Percentiles rank a stretch among this genome's conserved stretches.
Evolutionary conservation across 2,888 invertebrate species (phyloP).

Genomic region (Monopis laevigella): DNA sequence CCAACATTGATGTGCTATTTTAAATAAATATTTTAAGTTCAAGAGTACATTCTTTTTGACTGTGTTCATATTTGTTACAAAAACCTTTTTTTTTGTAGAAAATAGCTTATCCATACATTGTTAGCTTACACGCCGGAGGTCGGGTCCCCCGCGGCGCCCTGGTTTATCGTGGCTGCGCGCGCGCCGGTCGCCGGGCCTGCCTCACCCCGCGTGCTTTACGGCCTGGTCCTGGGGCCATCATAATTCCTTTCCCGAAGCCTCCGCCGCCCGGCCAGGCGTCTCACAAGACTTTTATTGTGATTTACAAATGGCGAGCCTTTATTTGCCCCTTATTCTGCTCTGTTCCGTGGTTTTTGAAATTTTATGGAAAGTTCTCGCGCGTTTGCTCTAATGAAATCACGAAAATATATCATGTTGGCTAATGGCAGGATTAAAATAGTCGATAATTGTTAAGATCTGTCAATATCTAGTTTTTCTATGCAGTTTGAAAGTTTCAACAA

Average conservation of each 20-base stretch:
- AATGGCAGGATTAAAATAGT: too few relatives aligned
- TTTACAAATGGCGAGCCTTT: conserved; percentile 46
- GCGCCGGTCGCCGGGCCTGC: conserved; percentile 19
- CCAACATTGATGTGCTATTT: too few relatives aligned
- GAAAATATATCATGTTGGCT: too few relatives aligned
- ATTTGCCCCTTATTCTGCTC: conserved; percentile 21
- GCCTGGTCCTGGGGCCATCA: conserved; percentile 36
- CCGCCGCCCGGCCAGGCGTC: conserved; percentile 44
- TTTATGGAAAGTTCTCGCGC: background rate
- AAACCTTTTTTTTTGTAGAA: too few relatives aligned
- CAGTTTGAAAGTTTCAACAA: too few relatives aligned
- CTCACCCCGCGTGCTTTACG: conserved; percentile 31
- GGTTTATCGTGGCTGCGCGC: conserved; percentile 63
- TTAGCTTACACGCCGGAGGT: conserved; percentile 45
- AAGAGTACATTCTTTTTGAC: too few relatives aligned
- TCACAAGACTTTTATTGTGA: conserved; percentile 60
- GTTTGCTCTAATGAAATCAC: too few relatives aligned
- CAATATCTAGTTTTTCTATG: too few relatives aligned
- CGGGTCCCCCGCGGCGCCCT: conserved; percentile 58
- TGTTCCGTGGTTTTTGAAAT: background rate
- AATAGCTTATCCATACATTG: conserved; percentile 35
- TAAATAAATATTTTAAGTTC: too few relatives aligned
- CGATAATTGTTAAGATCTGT: too few relatives aligned
- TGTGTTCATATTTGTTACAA: too few relatives aligned
- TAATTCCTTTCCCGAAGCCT: conserved; percentile 40